Conservation (phyloP, 2,113 vertebrate species). For the Typhlomys cinereus region DNA sequence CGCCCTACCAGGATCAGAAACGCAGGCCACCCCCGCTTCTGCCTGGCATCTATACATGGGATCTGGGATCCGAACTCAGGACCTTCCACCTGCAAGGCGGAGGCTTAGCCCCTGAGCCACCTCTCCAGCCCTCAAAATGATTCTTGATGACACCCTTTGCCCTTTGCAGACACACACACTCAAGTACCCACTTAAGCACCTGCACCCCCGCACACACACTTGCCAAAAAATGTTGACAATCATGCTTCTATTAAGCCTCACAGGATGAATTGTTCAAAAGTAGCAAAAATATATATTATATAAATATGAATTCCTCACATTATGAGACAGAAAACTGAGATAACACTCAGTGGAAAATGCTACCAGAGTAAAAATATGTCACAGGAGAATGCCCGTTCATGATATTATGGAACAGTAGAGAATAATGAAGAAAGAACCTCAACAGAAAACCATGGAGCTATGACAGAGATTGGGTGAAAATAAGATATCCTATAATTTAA, state of each 20-base stretch:
- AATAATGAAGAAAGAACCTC: neutral
- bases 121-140: no score
- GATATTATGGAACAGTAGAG: neutral
- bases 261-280: neutral
- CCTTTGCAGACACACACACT: no score
- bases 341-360: neutral
- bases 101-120: no score
- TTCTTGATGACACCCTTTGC: no score
- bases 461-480: neutral
- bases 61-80: no score
- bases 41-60: no score
- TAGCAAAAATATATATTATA: neutral
- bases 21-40: no score
- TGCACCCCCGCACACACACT: no score
- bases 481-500: neutral
- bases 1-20: no score
- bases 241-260: neutral
- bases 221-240: no score
- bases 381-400: neutral
- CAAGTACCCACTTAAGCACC: no score
- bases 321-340: neutral
- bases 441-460: neutral
- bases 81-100: no score
- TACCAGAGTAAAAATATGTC: neutral
- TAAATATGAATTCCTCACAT: neutral